A percentile compares a stretch with the other conserved stretches of the same genome.
These are phyloP conservation scores for Archips xylosteana DNA, from an alignment of 2,888 invertebrate species.

Conservation along the genomic window DNA sequence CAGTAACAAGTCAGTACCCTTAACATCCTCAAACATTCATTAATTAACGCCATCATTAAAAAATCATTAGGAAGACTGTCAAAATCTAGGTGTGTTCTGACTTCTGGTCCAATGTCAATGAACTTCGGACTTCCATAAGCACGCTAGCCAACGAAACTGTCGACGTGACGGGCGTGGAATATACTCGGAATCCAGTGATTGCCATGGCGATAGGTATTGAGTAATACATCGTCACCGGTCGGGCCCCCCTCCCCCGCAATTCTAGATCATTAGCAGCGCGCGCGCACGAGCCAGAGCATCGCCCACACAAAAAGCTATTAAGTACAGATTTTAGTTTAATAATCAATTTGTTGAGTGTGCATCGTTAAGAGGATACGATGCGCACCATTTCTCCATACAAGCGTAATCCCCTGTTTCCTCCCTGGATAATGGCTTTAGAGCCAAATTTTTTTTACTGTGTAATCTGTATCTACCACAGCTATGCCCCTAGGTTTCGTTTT, in stretches of 20 bases:
- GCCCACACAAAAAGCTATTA: background rate
- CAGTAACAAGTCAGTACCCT: background rate
- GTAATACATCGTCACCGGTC: constrained; percentile 4
- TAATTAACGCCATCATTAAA: background rate
- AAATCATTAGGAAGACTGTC: background rate
- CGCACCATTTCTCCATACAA: too few relatives aligned
- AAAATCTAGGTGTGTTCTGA: background rate
- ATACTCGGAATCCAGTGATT: background rate
- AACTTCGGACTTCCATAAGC: background rate
- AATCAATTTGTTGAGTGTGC: too few relatives aligned
- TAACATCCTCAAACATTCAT: background rate
- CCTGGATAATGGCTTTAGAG: too few relatives aligned
- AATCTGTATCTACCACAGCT: too few relatives aligned
- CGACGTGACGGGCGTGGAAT: background rate
- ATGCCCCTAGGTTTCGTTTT: too few relatives aligned
- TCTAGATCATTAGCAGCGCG: constrained; percentile 11
- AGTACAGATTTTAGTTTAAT: too few relatives aligned
- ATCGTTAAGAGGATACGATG: too few relatives aligned
- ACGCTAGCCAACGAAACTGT: background rate
- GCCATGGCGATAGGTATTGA: constrained; percentile 6
- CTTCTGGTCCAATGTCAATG: background rate
- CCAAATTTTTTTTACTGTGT: too few relatives aligned
- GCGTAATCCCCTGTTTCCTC: too few relatives aligned
- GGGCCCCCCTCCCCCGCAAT: background rate
- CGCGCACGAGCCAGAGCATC: background rate